Evolutionary conservation across 2,888 invertebrate genomes (phyloP), one percentile per base, ranked within the genome.

Genomic region (Galeopsomyia nigrocyanea): DNA sequence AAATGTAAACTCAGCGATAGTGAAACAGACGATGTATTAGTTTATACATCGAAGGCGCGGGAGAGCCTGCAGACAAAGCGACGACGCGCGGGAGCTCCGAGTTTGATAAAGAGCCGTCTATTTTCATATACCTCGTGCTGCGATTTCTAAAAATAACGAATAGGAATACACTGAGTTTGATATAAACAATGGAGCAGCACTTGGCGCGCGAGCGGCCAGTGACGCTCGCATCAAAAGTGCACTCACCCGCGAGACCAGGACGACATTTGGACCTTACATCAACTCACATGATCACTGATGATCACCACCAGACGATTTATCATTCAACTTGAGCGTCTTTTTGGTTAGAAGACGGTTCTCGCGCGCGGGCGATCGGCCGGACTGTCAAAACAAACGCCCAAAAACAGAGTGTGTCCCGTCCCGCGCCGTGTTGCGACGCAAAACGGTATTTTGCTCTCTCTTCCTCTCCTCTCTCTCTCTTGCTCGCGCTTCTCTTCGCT

Each of bases 81-180:
- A 21, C 14, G 55, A 39, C 49, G 46, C 60, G 22, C 39, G 39
- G 10, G 39, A 16, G 9, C 55, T 26, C 66, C 39, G 21, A 3
- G 51, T 64, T 39, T 21, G 51, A 56, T 61, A 55, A 56, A 49
- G 58, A 16, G 39, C 19, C 22, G 17, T 67, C 65, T 65, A 69
- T 68, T 73, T 73, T 60, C 7, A 61, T 56, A 22, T 61, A n/a
- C 51, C 67, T 67, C 62, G 62, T 57, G 71, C 64, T 46, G 55
- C 39, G 26, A 47, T 39, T 65, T 68, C 73, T 69, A 68, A 65
- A 68, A 73, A 73, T 68, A 73, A 68, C 31, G 64, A 6, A 56
- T 22, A 68, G 19, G 64, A 6, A 56, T 22, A 6, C 26, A 21
- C 22, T 9, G 50, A 47, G 19, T 19, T 21, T n/a, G 65, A 73